Evolutionary conservation across 2,113 vertebrate genomes (phyloP).

Genomic region (Saguinus imperator): DNA sequence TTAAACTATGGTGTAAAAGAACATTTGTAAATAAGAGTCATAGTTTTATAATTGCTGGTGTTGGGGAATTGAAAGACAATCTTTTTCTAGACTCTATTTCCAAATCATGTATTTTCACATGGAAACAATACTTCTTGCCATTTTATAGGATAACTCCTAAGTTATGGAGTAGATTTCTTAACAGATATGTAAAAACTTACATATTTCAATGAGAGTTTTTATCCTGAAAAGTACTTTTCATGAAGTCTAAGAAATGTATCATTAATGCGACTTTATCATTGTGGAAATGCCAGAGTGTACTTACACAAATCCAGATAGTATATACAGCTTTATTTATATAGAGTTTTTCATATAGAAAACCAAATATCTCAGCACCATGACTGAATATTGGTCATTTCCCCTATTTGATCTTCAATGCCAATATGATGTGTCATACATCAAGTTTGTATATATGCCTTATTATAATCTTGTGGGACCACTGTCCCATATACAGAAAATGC

Average conservation of each 20-base stretch:
- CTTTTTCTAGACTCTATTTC: background rate
- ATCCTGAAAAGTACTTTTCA: background rate
- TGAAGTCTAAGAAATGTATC: background rate
- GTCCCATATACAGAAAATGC: background rate
- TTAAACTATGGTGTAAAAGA: background rate
- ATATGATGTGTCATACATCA: background rate
- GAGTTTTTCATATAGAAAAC: background rate
- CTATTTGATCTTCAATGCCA: background rate
- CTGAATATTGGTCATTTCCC: background rate
- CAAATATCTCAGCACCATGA: background rate
- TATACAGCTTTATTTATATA: background rate
- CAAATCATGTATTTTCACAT: background rate
- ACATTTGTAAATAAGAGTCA: background rate
- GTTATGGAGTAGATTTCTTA: constrained; percentile 16
- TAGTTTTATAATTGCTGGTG: background rate
- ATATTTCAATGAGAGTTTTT: constrained; percentile 25
- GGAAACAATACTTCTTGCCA: background rate
- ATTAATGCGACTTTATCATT: background rate
- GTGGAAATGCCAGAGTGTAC: background rate
- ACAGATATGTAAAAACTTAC: constrained; percentile 21
- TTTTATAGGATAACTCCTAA: constrained; percentile 15
- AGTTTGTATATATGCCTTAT: background rate
- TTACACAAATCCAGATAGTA: background rate
- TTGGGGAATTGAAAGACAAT: background rate
- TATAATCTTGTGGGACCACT: background rate